These are phyloP conservation scores for Sarcophaga bullata DNA, from an alignment of 1,140 invertebrate species.

Conservation along the genomic window DNA sequence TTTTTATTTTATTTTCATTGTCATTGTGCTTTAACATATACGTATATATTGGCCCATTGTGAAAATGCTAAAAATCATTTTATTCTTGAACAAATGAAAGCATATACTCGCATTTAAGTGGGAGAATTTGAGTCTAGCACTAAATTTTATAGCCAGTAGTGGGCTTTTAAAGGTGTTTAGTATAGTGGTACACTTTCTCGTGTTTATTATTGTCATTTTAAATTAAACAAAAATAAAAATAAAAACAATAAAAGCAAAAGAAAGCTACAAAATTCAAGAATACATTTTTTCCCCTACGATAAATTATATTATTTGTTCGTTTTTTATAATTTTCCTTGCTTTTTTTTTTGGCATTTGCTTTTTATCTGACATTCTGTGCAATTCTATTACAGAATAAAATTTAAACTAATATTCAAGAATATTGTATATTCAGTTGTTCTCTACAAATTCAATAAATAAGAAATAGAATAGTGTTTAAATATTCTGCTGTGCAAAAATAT, in stretches of 20 bases:
- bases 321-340: background rate
- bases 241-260: slow-evolving; percentile 23
- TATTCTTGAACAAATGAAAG: slow-evolving; percentile 1
- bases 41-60: background rate
- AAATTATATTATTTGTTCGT: background rate
- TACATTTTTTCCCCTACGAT: background rate
- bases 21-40: too few species aligned
- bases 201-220: slow-evolving; percentile 16
- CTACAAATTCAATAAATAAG: slow-evolving; percentile 30
- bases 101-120: background rate
- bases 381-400: slow-evolving; percentile 1
- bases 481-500: background rate
- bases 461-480: background rate
- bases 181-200: background rate
- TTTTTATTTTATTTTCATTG: too few species aligned
- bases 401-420: background rate
- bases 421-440: slow-evolving; percentile 28
- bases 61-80: background rate
- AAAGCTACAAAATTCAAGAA: background rate
- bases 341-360: background rate
- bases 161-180: slow-evolving; percentile 19
- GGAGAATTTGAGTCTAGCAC: slow-evolving; percentile 23
- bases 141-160: background rate
- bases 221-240: slow-evolving; percentile 12
- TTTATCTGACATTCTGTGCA: slow-evolving; percentile 4